A percentile compares a stretch with the other conserved stretches of the same genome.
Evolutionary conservation across 2,113 vertebrate species (phyloP).

Genomic region (Stercorarius parasiticus): DNA sequence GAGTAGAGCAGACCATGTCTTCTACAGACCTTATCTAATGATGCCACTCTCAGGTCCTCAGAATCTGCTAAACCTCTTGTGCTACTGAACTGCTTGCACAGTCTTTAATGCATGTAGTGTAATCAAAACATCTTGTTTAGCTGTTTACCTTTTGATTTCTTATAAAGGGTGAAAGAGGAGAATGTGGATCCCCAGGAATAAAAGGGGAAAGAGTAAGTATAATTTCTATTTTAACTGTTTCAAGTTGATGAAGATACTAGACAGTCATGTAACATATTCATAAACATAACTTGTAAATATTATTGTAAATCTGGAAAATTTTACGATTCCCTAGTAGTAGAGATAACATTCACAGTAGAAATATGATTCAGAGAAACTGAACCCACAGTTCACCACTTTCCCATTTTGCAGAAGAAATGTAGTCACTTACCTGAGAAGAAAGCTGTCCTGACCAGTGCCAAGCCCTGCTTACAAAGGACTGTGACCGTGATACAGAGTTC

Average conservation of each 20-base stretch:
- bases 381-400: not conserved
- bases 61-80: not conserved
- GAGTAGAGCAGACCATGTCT: not conserved
- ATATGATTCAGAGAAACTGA: not conserved
- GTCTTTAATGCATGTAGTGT: not conserved
- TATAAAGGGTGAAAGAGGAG: slow-evolving; percentile 81
- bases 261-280: not conserved
- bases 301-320: not conserved
- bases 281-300: not conserved
- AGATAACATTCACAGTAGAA: not conserved
- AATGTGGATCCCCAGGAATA: slow-evolving; percentile 83
- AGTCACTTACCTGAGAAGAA: not conserved
- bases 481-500: not conserved
- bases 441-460: not conserved
- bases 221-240: not conserved
- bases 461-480: not conserved
- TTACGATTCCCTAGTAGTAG: not conserved
- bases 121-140: not conserved
- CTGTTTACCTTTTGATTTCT: slow-evolving; percentile 4
- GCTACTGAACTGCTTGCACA: not conserved
- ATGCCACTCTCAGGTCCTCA: not conserved
- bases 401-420: not conserved
- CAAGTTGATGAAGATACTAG: not conserved
- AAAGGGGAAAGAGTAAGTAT: slow-evolving; percentile 83
- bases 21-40: not conserved